phyloP scores from a whole-genome alignment of 2,797 vertebrate genomes.

The Vireo griseus region DNA sequence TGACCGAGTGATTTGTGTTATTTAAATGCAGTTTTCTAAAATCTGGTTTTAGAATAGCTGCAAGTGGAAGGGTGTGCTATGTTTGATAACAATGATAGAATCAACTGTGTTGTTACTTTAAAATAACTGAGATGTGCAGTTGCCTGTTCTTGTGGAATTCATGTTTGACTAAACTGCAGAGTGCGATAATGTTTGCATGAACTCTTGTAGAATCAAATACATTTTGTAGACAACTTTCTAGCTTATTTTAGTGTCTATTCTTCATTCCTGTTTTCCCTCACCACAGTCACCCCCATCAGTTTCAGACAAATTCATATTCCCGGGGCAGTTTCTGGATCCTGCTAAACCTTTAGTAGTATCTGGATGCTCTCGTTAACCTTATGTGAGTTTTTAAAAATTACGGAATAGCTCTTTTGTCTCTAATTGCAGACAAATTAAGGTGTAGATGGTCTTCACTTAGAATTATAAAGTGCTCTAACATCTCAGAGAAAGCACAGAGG shows the following conservation, averaged over 20 bases:
- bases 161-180: neutral
- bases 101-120: neutral
- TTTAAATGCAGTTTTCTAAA: neutral
- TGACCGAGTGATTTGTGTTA: neutral
- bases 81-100: neutral
- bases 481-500: neutral
- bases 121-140: neutral
- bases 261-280: neutral
- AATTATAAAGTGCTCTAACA: neutral
- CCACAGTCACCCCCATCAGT: neutral
- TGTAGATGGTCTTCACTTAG: neutral
- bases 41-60: neutral
- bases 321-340: neutral
- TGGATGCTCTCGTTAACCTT: neutral
- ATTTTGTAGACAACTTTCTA: neutral
- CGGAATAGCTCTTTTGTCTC: neutral
- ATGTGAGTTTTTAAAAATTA: neutral
- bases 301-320: neutral
- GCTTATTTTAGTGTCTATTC: neutral
- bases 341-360: neutral
- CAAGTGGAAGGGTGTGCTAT: neutral
- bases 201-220: neutral
- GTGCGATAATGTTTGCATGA: neutral
- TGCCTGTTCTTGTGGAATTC: neutral
- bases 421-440: neutral